phyloP scores from a whole-genome alignment of 2,888 invertebrate genomes.

The Seladonia tumulorum region DNA sequence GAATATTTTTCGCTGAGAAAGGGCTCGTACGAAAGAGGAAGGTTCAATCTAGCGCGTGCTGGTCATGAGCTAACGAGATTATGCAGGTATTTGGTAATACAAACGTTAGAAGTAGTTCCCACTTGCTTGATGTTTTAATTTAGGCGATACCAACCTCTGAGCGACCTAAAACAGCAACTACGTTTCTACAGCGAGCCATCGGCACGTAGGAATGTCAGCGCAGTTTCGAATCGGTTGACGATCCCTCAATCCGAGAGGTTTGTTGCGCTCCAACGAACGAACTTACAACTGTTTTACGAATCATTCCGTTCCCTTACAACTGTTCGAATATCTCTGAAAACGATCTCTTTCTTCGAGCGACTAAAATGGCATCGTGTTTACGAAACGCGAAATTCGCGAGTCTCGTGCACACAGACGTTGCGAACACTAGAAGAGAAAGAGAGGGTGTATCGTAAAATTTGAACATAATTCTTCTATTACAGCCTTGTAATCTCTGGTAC shows the following conservation, averaged over 20 bases:
- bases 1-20: too few relatives aligned
- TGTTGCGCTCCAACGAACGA: background rate
- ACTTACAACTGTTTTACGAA: background rate
- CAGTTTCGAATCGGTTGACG: background rate
- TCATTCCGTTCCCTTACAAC: background rate
- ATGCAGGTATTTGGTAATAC: too few relatives aligned
- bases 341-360: background rate
- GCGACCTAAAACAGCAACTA: too few relatives aligned
- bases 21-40: too few relatives aligned
- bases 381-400: background rate
- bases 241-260: constrained; percentile 15
- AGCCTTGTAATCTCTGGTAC: background rate
- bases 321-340: constrained; percentile 2
- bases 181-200: too few relatives aligned
- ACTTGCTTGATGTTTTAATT: too few relatives aligned
- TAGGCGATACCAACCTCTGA: too few relatives aligned
- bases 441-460: background rate
- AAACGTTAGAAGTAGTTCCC: too few relatives aligned
- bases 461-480: background rate
- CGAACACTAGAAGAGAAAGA: background rate
- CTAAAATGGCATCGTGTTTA: background rate
- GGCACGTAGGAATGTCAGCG: too few relatives aligned
- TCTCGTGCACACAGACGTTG: background rate
- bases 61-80: too few relatives aligned
- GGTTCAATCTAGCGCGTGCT: too few relatives aligned